Evolutionary conservation across 2,797 vertebrate species (phyloP).

Genomic region (Aselliscus stoliczkanus): DNA sequence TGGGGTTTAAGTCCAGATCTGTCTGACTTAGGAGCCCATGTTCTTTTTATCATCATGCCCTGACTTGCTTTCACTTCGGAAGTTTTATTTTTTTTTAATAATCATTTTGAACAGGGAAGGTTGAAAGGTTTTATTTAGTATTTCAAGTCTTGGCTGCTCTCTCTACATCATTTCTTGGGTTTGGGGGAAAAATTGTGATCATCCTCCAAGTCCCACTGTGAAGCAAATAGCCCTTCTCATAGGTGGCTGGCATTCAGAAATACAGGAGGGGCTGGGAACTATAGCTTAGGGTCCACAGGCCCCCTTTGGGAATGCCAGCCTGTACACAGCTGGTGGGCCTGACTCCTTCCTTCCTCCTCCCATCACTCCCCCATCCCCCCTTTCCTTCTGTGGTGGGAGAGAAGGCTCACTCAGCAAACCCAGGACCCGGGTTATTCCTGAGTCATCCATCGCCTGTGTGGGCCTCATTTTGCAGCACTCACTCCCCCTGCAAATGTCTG

Average conservation of each 20-base stretch:
- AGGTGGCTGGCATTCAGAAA: background rate
- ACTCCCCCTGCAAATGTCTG: slow-evolving; percentile 44
- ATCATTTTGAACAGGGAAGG: slow-evolving; percentile 1
- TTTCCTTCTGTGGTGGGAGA: background rate
- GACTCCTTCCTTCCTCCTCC: background rate
- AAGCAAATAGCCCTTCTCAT: background rate
- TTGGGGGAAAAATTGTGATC: background rate
- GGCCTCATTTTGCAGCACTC: slow-evolving; percentile 3
- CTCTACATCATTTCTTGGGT: slow-evolving; percentile 5
- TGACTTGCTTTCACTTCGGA: background rate
- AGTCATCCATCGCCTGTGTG: slow-evolving; percentile 69
- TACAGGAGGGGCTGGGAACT: background rate
- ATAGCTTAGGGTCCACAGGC: background rate
- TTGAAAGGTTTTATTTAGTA: background rate
- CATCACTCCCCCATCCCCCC: background rate
- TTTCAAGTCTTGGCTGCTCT: background rate
- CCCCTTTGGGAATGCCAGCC: background rate
- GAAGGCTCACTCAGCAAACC: background rate
- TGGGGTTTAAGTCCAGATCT: background rate
- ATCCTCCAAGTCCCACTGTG: background rate
- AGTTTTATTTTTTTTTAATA: background rate
- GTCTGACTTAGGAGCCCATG: background rate
- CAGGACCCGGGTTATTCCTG: slow-evolving; percentile 66
- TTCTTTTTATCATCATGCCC: background rate
- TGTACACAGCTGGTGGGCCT: background rate